Percentiles rank a stretch among this genome's conserved stretches.
phyloP scores from a whole-genome alignment of 35 echinoderm and acorn worm species.

The Ptychodera flava region DNA sequence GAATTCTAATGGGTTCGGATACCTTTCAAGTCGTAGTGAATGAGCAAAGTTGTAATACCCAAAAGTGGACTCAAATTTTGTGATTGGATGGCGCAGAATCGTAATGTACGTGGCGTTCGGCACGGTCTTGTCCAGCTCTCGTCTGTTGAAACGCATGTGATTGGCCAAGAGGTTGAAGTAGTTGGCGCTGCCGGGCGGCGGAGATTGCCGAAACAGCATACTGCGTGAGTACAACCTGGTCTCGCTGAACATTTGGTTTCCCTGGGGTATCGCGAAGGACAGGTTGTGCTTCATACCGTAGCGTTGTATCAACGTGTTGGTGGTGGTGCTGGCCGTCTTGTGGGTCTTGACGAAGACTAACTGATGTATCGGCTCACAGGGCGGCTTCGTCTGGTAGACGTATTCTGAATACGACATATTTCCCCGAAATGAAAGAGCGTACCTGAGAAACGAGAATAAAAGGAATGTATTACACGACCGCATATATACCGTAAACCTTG shows the following conservation, averaged over 20 bases:
- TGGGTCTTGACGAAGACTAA: conserved; percentile 22
- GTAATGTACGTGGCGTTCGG: conserved; percentile 49
- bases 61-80: conserved; percentile 74
- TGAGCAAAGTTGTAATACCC: conserved; percentile 23
- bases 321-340: conserved; percentile 20
- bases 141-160: not conserved
- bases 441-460: too few relatives aligned
- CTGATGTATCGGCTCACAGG: not conserved
- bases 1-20: conserved; percentile 7
- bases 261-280: conserved; percentile 5
- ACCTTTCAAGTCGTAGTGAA: not conserved
- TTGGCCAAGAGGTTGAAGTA: conserved; percentile 6
- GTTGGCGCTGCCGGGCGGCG: not conserved
- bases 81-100: conserved; percentile 59
- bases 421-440: too few relatives aligned
- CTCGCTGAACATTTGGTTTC: conserved; percentile 8
- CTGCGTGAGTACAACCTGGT: not conserved
- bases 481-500: too few relatives aligned
- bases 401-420: too few relatives aligned
- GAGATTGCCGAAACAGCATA: not conserved
- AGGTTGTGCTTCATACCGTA: conserved; percentile 15
- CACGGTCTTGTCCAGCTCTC: conserved; percentile 41
- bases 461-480: too few relatives aligned
- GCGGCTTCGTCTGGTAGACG: too few relatives aligned
- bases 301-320: conserved; percentile 6